A percentile compares a stretch with the other conserved stretches of the same genome.
Evolutionary conservation across 2,113 vertebrate genomes (phyloP).

Genomic region (Prolemur simus): DNA sequence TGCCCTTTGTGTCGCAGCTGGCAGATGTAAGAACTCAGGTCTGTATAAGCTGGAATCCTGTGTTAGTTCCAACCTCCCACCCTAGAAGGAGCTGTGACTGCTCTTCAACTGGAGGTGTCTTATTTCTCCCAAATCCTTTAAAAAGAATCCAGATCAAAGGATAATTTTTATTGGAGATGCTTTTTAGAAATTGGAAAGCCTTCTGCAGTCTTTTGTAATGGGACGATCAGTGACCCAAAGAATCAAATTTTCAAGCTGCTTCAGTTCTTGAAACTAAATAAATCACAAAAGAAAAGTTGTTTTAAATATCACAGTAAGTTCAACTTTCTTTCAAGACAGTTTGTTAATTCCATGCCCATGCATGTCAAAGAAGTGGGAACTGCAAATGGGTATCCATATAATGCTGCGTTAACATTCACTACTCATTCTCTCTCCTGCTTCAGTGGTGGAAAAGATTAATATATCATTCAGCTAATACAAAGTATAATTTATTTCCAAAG

Average conservation of each 20-base stretch:
- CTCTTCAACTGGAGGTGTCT: not conserved
- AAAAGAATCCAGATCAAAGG: not conserved
- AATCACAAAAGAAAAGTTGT: constrained; percentile 3
- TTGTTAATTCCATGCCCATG: constrained; percentile 73
- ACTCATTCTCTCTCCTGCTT: constrained; percentile 76
- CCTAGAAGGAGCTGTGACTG: not conserved
- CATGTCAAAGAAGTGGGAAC: constrained; percentile 71
- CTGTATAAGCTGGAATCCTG: not conserved
- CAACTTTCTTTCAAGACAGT: constrained; percentile 66
- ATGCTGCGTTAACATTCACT: constrained; percentile 78
- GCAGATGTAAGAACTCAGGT: not conserved
- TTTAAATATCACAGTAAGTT: constrained; percentile 53
- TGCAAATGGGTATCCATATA: constrained; percentile 69
- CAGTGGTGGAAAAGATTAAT: constrained; percentile 78
- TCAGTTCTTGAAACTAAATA: constrained; percentile 25
- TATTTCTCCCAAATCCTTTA: not conserved
- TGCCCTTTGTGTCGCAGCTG: not conserved
- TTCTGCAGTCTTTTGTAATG: too few species aligned
- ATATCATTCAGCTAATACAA: constrained; percentile 73
- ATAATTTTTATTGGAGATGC: not conserved
- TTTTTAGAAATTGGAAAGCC: not conserved
- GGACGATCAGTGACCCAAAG: not conserved
- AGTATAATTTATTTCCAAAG: constrained; percentile 70
- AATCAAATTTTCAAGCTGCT: not conserved
- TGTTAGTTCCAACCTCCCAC: not conserved